phyloP scores from a whole-genome alignment of 2,888 invertebrate species.

The Monoplex corrugatus region DNA sequence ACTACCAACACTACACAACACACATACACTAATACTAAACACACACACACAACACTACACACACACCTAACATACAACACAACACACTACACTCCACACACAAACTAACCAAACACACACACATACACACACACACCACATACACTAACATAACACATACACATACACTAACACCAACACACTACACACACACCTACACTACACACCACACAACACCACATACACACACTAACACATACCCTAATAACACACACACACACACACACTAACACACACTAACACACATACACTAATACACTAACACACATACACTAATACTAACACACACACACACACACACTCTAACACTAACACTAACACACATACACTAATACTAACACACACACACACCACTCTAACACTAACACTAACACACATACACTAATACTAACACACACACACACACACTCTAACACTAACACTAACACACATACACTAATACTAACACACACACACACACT shows the following conservation, averaged over 20 bases:
- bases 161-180: background rate
- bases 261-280: background rate
- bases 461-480: background rate
- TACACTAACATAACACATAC: background rate
- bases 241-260: background rate
- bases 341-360: background rate
- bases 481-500: too few relatives aligned
- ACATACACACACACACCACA: too few relatives aligned
- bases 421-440: too few relatives aligned
- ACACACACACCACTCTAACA: background rate
- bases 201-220: background rate
- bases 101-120: too few relatives aligned
- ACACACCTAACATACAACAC: background rate
- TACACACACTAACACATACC: background rate
- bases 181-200: too few relatives aligned
- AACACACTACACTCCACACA: background rate
- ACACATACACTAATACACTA: background rate
- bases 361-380: background rate
- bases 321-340: too few relatives aligned
- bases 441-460: background rate
- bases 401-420: too few relatives aligned
- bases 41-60: too few relatives aligned
- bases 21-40: too few relatives aligned
- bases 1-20: too few relatives aligned
- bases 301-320: too few relatives aligned